These are phyloP conservation scores for Desmophyllum pertusum DNA, from an alignment of 92 coral and sea anemone species.

Conservation along the genomic window DNA sequence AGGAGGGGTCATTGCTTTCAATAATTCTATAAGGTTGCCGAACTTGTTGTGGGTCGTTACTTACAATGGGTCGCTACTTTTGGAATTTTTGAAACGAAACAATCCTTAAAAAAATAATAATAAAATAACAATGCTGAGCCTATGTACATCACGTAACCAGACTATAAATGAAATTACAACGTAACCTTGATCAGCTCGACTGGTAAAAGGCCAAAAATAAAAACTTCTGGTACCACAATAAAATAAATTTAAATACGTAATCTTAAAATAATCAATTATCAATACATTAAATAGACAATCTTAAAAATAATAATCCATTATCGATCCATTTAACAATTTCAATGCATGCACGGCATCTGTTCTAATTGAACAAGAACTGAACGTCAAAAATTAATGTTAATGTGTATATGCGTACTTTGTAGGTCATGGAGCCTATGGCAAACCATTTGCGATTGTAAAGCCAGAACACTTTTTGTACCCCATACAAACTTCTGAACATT, in stretches of 20 bases:
- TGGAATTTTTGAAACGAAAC: no score
- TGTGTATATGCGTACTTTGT: no score
- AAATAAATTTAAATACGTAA: background rate
- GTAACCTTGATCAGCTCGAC: background rate
- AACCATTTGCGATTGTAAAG: background rate
- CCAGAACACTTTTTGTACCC: background rate
- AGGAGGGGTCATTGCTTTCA: no score
- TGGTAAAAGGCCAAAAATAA: background rate
- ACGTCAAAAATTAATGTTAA: no score
- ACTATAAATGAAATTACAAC: background rate
- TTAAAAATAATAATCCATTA: background rate
- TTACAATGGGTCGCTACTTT: no score
- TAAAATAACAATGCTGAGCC: background rate
- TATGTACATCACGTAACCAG: background rate
- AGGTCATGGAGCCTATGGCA: background rate
- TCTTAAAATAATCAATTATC: background rate
- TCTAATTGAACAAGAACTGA: background rate
- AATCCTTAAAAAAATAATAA: no score
- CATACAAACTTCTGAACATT: background rate
- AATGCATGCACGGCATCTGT: background rate
- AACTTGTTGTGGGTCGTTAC: no score
- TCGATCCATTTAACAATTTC: background rate
- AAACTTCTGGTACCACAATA: background rate
- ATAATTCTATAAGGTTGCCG: no score
- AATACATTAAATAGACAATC: background rate